A percentile compares a stretch with the other conserved stretches of the same genome.
phyloP scores from a whole-genome alignment of 2,888 invertebrate genomes.

The Caenorhabditis zanzibari region DNA sequence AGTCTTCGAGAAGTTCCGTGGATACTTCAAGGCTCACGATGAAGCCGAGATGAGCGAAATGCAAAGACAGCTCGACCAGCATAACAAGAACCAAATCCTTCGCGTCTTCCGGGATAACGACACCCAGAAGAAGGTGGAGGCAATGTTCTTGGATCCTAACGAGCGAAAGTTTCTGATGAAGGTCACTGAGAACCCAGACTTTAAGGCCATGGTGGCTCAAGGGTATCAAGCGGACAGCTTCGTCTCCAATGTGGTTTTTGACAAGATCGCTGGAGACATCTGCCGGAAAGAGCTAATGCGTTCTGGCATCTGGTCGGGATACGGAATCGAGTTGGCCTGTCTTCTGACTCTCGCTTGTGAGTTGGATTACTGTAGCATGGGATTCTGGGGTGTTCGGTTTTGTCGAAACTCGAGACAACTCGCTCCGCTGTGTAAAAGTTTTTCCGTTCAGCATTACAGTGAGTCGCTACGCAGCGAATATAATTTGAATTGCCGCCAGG shows the following conservation, averaged over 20 bases:
- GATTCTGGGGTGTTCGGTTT: too few species aligned
- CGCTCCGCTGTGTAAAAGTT: too few species aligned
- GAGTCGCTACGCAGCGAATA: too few species aligned
- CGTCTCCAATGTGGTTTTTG: neutral
- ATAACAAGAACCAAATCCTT: slow-evolving; percentile 19
- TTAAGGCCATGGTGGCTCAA: neutral
- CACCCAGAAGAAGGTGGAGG: neutral
- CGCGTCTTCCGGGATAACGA: slow-evolving; percentile 2
- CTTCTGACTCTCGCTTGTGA: slow-evolving; percentile 11
- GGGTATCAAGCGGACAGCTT: neutral
- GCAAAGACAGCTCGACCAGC: neutral
- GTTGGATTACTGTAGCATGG: too few species aligned
- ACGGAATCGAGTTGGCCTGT: slow-evolving; percentile 27
- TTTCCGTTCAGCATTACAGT: too few species aligned
- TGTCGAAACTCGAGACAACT: neutral
- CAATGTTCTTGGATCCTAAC: neutral
- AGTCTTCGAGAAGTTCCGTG: neutral
- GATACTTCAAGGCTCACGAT: neutral
- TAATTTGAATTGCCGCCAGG: too few species aligned
- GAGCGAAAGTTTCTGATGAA: neutral
- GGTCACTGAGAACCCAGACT: neutral
- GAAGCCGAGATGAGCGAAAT: neutral
- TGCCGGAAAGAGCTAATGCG: neutral
- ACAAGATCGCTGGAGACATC: neutral
- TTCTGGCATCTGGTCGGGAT: slow-evolving; percentile 18